phyloP scores from a whole-genome alignment of 23 tunicate genomes.

The Styela plicata region DNA sequence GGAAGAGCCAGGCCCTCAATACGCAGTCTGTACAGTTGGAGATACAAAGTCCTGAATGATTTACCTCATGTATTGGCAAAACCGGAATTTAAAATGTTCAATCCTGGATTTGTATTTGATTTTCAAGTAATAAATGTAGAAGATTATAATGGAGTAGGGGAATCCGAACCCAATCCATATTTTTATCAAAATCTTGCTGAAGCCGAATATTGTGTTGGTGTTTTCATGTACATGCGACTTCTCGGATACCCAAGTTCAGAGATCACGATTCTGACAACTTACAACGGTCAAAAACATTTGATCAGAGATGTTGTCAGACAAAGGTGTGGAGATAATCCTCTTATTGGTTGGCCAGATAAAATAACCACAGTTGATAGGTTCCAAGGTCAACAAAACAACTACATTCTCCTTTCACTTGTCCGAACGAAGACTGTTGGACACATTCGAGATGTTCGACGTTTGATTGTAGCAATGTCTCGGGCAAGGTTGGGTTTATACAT shows the following conservation, averaged over 20 bases:
- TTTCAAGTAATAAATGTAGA: conserved; percentile 95
- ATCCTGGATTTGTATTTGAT: conserved; percentile 91
- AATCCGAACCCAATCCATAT: conserved; percentile 99
- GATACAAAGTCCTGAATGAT: conserved; percentile 74
- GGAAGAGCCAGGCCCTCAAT: conserved; percentile 92
- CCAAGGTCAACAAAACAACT: conserved; percentile 99
- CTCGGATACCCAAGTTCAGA: conserved; percentile 87
- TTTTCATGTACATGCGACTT: conserved; percentile 98
- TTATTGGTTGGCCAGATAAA: conserved; percentile 95
- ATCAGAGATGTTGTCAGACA: conserved; percentile 90
- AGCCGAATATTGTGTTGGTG: conserved; percentile 93
- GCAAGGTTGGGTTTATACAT: conserved; percentile 95
- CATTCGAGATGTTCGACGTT: conserved; percentile 91
- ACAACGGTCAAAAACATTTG: conserved; percentile 99
- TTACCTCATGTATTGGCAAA: conserved; percentile 72
- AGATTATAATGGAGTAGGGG: conserved; percentile 79
- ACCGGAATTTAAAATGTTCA: conserved; percentile 57
- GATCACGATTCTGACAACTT: conserved; percentile 94
- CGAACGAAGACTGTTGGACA: conserved; percentile 96
- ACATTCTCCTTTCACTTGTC: conserved; percentile 94
- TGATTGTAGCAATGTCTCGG: conserved; percentile 98
- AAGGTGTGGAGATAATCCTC: conserved; percentile 85
- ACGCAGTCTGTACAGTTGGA: conserved; percentile 90
- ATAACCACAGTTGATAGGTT: conserved; percentile 98
- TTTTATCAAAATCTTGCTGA: conserved; percentile 98